Evolutionary conservation across 2,888 invertebrate genomes (phyloP), one percentile per base, ranked within the genome.

Genomic region (Morpho helenor): DNA sequence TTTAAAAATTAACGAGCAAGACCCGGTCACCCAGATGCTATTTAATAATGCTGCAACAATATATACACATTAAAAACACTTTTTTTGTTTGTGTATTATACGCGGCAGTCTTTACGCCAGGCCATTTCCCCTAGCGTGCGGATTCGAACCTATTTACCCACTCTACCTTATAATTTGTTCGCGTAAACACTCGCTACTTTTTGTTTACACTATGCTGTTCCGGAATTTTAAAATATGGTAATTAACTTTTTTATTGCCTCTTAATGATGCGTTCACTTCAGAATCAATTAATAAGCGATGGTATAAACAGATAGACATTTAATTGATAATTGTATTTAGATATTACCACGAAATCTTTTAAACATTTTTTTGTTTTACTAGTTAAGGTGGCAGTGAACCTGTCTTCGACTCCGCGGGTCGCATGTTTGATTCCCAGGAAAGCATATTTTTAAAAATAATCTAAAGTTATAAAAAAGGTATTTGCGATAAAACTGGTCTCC

Each of bases 131-230:
- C 56, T 53, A 49, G 49, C 58, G 56, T 58, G 61, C 55, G 42
- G 39, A 45, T 47, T 31, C 39, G 49, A 58, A 57, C 61, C 61
- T 50, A 64, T 59, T 61, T 64, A 51, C 55, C 52, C 55, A 52
- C 46, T 61, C 53, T 61, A 61, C 52, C 63, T 64, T 64, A 56
- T 60, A 64, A 60, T 60, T 57, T 49, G 54, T 42, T 52, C 39
- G 44, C 8, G 54, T 49, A 59, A 49, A 53, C 53, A 53, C 52
- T 52, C 42, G 41, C 8, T 7, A 9, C 7, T 52, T 10, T n/a
- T 39, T 42, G 43, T 51, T 51, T 51, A 51, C 9, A 9, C 9
- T 0, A 6, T 8, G 7, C n/a, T 50, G 50, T 50, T 22, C 50
- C 50, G 50, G 42, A 50, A 42, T 50, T 51, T n/a, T 2, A 23